phyloP scores from a whole-genome alignment of 2,888 invertebrate species.

The Eupeodes luniger region DNA sequence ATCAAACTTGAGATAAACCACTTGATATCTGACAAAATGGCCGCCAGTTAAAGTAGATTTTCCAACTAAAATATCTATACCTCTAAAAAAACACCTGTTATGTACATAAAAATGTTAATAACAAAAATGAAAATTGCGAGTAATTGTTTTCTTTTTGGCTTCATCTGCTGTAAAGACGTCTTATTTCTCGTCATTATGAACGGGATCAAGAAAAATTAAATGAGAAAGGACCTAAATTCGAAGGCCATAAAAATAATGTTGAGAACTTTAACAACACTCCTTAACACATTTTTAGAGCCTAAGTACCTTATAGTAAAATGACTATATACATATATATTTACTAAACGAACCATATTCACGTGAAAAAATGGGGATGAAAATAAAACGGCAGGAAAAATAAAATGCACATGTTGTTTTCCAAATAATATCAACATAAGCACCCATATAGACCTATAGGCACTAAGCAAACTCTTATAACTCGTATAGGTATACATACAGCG shows the following conservation, averaged over 20 bases:
- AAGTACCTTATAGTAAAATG: neutral
- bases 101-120: neutral
- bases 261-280: conserved; percentile 1
- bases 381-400: conserved; percentile 9
- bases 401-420: conserved; percentile 11
- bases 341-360: neutral
- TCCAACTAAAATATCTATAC: too few species aligned
- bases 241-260: neutral
- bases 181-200: neutral
- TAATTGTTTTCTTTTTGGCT: neutral
- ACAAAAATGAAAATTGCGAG: neutral
- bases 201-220: neutral
- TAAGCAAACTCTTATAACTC: too few species aligned
- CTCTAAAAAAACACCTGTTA: too few species aligned
- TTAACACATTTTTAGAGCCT: conserved; percentile 6
- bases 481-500: neutral
- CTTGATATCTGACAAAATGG: too few species aligned
- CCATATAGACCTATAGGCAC: too few species aligned
- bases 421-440: conserved; percentile 7
- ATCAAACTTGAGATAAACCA: neutral
- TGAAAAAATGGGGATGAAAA: neutral
- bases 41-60: too few species aligned
- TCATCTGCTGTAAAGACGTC: neutral
- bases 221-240: neutral
- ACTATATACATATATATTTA: neutral